Conservation (phyloP, 2,888 invertebrate genomes). For the Saturnia japonica region DNA sequence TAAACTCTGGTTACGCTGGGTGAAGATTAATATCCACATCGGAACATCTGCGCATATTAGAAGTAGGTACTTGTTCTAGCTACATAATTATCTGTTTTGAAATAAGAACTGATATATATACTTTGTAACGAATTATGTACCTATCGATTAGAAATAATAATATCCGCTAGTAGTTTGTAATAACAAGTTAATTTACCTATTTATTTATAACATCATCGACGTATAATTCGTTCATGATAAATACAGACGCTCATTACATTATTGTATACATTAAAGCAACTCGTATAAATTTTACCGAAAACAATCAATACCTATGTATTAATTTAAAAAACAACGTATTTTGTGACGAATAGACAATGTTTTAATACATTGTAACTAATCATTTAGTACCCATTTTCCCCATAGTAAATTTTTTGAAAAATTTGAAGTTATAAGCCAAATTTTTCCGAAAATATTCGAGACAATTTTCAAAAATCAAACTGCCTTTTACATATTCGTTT, state of each 20-base stretch:
- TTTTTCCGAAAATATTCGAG: too few species aligned
- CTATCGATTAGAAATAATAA: background rate
- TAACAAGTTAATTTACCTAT: background rate
- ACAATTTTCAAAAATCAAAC: background rate
- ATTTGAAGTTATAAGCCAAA: too few species aligned
- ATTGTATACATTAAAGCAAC: too few species aligned
- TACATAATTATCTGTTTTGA: background rate
- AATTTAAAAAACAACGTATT: background rate
- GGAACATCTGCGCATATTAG: constrained; percentile 1
- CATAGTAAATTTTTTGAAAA: background rate
- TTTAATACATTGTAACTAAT: too few species aligned
- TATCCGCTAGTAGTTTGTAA: background rate
- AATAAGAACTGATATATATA: background rate
- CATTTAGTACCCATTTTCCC: too few species aligned
- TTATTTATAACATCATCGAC: background rate
- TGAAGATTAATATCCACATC: constrained; percentile 9
- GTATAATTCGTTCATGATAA: too few species aligned
- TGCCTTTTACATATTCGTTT: background rate
- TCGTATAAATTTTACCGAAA: too few species aligned
- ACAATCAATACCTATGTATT: background rate
- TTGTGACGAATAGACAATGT: too few species aligned
- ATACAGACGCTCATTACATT: too few species aligned
- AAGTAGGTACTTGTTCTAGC: background rate
- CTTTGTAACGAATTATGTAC: background rate
- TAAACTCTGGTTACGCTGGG: constrained; percentile 23